These are phyloP conservation scores for Cydia splendana DNA, from an alignment of 1,140 invertebrate species.

Conservation along the genomic window DNA sequence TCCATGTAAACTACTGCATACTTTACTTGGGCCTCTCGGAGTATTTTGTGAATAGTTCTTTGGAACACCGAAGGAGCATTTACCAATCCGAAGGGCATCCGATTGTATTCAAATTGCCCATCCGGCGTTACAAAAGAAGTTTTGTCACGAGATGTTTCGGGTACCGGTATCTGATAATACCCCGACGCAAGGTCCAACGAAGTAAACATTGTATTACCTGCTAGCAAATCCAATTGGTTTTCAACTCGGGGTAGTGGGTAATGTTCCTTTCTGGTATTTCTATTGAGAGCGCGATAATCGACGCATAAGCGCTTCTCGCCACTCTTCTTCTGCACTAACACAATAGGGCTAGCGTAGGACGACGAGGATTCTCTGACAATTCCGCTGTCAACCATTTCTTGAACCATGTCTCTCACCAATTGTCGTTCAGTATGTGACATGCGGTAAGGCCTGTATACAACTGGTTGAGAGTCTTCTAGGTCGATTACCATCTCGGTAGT, in stretches of 20 bases:
- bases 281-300: neutral
- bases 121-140: too few species aligned
- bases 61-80: neutral
- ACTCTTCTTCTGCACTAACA: neutral
- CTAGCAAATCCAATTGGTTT: neutral
- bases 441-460: neutral
- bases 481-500: neutral
- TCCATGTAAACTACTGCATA: neutral
- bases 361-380: neutral
- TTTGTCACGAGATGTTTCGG: too few species aligned
- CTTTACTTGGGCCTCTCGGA: neutral
- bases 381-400: neutral
- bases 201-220: neutral
- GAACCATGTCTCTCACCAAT: neutral
- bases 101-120: too few species aligned
- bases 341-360: neutral
- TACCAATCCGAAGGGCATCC: neutral
- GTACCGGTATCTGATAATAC: too few species aligned
- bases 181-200: neutral
- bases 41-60: neutral
- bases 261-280: neutral
- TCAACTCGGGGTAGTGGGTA: neutral
- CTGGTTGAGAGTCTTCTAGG: neutral
- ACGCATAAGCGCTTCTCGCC: neutral
- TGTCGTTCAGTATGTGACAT: neutral